phyloP scores from a whole-genome alignment of 2,888 invertebrate species.

The Tromatobia lineatoria region DNA sequence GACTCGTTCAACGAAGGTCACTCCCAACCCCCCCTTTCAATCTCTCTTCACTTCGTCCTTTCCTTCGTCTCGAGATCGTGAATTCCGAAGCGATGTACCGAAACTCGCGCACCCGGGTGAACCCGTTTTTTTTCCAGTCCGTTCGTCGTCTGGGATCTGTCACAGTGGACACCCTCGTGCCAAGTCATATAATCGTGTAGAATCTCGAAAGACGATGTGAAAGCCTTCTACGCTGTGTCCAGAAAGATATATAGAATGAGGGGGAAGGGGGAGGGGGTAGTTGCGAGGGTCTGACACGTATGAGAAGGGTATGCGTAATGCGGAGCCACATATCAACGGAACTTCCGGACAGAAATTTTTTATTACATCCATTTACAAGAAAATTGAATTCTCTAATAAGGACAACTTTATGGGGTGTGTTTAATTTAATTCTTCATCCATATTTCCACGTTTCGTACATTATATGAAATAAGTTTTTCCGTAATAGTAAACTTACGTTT shows the following conservation, averaged over 20 bases:
- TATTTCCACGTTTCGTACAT: no score
- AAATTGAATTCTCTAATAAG: background rate
- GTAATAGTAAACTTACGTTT: no score
- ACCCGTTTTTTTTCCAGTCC: constrained; percentile 58
- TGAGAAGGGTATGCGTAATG: constrained; percentile 3
- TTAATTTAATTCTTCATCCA: no score
- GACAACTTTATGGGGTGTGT: no score
- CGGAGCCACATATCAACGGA: background rate
- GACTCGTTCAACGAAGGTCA: constrained; percentile 60
- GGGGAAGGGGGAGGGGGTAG: background rate
- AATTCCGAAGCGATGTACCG: constrained; percentile 49
- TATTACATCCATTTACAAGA: background rate
- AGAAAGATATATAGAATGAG: constrained; percentile 5
- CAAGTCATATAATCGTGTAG: constrained; percentile 38
- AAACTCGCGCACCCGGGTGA: constrained; percentile 39
- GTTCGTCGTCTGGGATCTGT: constrained; percentile 6
- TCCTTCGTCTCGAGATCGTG: constrained; percentile 32
- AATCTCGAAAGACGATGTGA: constrained; percentile 2
- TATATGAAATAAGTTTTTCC: no score
- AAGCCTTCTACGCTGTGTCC: background rate
- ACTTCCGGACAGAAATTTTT: background rate
- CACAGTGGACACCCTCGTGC: constrained; percentile 4
- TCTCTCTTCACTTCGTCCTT: constrained; percentile 42
- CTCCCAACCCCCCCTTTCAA: background rate
- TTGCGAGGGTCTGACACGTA: background rate